Evolutionary conservation across 1,140 invertebrate species (phyloP), one percentile per base, ranked within the genome.

Genomic region (Drosophila burlai): DNA sequence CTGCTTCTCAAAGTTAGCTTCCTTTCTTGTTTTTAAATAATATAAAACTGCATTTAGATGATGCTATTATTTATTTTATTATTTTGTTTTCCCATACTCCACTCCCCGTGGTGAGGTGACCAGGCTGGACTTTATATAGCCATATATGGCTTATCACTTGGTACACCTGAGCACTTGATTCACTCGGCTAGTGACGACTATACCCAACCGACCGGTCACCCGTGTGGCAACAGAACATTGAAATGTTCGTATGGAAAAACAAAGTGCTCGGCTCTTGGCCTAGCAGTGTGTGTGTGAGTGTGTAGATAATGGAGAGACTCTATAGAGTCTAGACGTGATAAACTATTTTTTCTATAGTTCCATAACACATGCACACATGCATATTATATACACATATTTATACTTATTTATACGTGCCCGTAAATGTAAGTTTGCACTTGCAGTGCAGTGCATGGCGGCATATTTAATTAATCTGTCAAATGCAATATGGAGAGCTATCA

Each of bases 291-390:
- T 15, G 16, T 75, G 47, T 26, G 15, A 61, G 61, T 81, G 77
- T 52, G 77, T 80, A 74, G 64, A 79, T 81, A 83, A 81, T 80
- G 77, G 71, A 72, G 74, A 68, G 66, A 83, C 64, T 63, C 63
- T 55, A 21, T 38, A 57, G 54, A 57, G 83, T 87, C 83, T 87
- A 87, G 83, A 87, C 83, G 76, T 72, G 81, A 87, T 87, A 83
- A 87, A 87, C 84, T 80, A 86, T 83, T 67, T 80, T 71, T 55
- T 40, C 59, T 64, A 55, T 59, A 63, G 60, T 74, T 50, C 36
- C 21, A 43, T 31, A 36, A 18, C 40, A 55, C 18, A 52, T 31
- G n/a, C 34, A 7, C 29, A n/a, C 31, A 40, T 34, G 36, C 11
- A 64, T 29, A 52, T 50, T 21, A 16, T 16, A 3, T 46, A 46